These are phyloP conservation scores for Halichoeres trimaculatus DNA, from an alignment of 2,113 vertebrate species.

Conservation along the genomic window DNA sequence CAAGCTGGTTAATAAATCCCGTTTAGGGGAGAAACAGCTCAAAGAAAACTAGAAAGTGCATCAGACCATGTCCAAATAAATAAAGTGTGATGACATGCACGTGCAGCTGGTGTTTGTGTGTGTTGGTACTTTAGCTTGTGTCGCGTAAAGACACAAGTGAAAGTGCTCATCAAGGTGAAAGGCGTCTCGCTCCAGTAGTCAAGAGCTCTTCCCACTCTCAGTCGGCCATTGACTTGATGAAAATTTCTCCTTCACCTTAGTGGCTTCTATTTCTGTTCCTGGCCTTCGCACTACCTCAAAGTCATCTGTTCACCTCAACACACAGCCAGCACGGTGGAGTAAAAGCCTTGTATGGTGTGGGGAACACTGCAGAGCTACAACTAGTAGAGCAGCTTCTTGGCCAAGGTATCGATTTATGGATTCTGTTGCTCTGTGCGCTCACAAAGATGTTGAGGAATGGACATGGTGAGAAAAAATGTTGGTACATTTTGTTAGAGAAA, in stretches of 20 bases:
- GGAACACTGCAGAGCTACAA: neutral
- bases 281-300: conserved; percentile 58
- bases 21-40: too few species aligned
- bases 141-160: conserved; percentile 3
- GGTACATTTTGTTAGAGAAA: neutral
- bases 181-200: conserved; percentile 31
- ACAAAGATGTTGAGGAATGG: neutral
- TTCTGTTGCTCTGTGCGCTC: conserved; percentile 6
- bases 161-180: conserved; percentile 47
- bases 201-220: conserved; percentile 33
- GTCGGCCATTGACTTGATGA: conserved; percentile 47
- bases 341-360: neutral
- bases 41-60: neutral
- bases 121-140: neutral
- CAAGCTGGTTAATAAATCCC: too few species aligned
- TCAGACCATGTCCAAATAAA: neutral
- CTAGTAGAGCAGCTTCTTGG: neutral
- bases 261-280: conserved; percentile 48
- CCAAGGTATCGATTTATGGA: conserved; percentile 7
- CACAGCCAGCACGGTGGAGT: conserved; percentile 1
- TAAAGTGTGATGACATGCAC: neutral
- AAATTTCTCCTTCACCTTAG: conserved; percentile 47
- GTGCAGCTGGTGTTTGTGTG: neutral
- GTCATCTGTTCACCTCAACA: conserved; percentile 36
- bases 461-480: neutral